A percentile compares a stretch with the other conserved stretches of the same genome.
Conservation (phyloP, 2,888 invertebrate genomes). For the Lottia scabra region DNA sequence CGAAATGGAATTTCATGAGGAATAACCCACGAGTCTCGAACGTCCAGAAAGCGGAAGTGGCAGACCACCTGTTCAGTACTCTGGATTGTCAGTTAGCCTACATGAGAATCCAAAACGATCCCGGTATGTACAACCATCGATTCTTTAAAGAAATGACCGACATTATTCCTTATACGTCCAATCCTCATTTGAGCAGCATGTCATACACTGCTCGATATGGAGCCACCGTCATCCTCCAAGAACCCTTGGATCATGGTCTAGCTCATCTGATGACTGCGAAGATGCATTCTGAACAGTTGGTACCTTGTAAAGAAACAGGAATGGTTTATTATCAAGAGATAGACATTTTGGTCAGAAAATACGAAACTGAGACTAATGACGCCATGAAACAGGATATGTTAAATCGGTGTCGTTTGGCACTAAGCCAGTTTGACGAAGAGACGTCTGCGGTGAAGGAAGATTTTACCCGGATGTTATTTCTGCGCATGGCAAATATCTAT, state of each 20-base stretch:
- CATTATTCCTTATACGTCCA: background rate
- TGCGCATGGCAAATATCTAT: background rate
- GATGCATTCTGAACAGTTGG: constrained; percentile 9
- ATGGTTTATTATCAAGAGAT: constrained; percentile 16
- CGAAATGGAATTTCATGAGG: background rate
- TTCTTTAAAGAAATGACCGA: background rate
- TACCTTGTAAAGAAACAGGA: constrained; percentile 14
- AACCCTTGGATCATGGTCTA: background rate
- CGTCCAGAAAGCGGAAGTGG: background rate
- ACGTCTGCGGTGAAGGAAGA: background rate
- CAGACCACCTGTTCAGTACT: background rate
- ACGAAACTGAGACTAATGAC: constrained; percentile 1
- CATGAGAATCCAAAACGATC: background rate
- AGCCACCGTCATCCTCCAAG: background rate
- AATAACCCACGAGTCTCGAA: background rate
- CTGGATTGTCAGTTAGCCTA: background rate
- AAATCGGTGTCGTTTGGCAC: background rate
- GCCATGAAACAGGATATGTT: constrained; percentile 4
- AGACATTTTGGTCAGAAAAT: constrained; percentile 9
- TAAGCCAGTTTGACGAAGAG: background rate
- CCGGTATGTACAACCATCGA: background rate
- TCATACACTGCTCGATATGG: background rate
- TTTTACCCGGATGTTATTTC: background rate
- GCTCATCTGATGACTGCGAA: background rate
- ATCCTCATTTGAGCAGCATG: background rate